phyloP scores from a whole-genome alignment of 2,888 invertebrate genomes.

The Ctena decussata region DNA sequence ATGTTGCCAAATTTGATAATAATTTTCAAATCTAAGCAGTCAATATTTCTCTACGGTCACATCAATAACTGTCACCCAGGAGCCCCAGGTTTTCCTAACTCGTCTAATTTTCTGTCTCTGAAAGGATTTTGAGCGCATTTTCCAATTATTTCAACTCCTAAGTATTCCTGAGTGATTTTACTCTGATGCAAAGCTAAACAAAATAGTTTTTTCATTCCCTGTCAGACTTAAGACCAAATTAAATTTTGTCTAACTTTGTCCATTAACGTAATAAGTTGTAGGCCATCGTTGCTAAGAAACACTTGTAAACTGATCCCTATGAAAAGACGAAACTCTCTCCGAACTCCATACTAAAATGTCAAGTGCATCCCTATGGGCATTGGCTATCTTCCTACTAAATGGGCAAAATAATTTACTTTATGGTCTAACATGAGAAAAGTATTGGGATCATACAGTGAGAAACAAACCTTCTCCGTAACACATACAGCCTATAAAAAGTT shows the following conservation, averaged over 20 bases:
- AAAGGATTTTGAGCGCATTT: constrained; percentile 25
- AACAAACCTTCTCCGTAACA: no score
- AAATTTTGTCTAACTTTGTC: constrained; percentile 56
- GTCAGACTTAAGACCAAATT: constrained; percentile 48
- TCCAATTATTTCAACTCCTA: constrained; percentile 20
- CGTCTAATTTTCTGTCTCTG: not conserved
- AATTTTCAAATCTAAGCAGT: constrained; percentile 16
- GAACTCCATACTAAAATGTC: constrained; percentile 29
- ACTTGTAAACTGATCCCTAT: constrained; percentile 46
- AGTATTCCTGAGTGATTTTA: constrained; percentile 12
- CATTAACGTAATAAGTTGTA: constrained; percentile 67
- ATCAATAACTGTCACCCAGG: not conserved
- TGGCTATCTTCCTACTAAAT: constrained; percentile 18
- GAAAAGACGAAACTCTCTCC: constrained; percentile 12
- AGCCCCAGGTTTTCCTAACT: not conserved
- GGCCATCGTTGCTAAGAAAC: constrained; percentile 55
- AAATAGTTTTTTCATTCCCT: constrained; percentile 22
- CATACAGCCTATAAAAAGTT: no score
- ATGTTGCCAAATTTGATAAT: constrained; percentile 24
- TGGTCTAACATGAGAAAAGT: not conserved
- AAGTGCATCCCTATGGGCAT: constrained; percentile 26
- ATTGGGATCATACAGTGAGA: no score
- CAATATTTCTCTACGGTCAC: not conserved
- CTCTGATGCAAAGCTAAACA: constrained; percentile 23
- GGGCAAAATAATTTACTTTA: constrained; percentile 15